Evolutionary conservation across 2,797 vertebrate species (phyloP), one percentile per base, ranked within the genome.

Genomic region (Borostomias antarcticus): DNA sequence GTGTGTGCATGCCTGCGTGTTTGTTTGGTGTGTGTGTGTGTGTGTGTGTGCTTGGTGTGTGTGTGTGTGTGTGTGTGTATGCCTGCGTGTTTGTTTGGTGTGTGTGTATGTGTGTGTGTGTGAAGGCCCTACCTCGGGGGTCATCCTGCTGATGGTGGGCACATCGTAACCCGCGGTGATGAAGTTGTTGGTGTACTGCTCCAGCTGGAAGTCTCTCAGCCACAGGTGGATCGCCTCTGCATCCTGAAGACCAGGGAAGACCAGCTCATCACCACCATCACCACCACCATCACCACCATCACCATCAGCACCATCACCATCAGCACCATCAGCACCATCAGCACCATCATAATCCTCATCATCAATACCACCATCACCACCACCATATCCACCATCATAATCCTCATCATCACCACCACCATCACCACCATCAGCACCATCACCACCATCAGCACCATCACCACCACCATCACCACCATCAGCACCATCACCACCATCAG

Each of bases 111-210:
- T 47, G 45, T 47, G 45, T 47, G 45, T n/a, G 45, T 43, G 32
- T 11, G 30, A 8, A 15, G 9, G n/a, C n/a, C 32, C 72, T 65
- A 98, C 97, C 96, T 99, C 97, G 0, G 97, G 97, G 0, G 97
- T 99, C 96, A 99, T 98, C 65, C 97, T 93, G 85, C 97, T 99
- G 87, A 99, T 97, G 59, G 97, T 98, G 0, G 96, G 96, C 28
- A 99, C 95, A 0, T 99, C 97, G 0, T 99, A 99, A 23, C 97
- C 96, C 0, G 95, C 94, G 0, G 73, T 94, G 74, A 98, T 88
- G 80, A 99, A 99, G 92, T 96, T 97, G 43, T 82, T 78, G 0
- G 92, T 94, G 79, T 99, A 99, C 0, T 94, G 93, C 79, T 98
- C 94, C 82, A 99, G 81, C 89, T 98, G 97, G 91, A 98, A 98